Percentiles rank a stretch among this genome's conserved stretches.
Evolutionary conservation across 1,140 invertebrate genomes (phyloP).

Genomic region (Drosophila micromelanica): DNA sequence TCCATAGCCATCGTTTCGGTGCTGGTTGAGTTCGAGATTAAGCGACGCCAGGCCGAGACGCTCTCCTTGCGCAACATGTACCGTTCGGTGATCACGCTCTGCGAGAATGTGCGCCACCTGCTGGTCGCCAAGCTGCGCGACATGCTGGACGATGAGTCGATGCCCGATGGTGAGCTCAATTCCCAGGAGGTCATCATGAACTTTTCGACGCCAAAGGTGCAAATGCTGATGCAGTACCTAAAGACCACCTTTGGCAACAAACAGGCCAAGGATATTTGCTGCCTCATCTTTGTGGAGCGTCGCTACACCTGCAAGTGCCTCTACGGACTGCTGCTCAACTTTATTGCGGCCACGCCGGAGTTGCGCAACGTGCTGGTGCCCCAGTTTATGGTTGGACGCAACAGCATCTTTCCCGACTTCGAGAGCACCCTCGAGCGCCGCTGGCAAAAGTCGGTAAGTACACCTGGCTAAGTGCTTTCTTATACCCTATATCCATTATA

Average conservation of each 20-base stretch:
- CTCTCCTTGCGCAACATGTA: constrained; percentile 84
- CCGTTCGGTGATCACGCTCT: constrained; percentile 82
- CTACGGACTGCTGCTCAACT: constrained; percentile 89
- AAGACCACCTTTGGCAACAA: constrained; percentile 84
- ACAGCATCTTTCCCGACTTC: constrained; percentile 47
- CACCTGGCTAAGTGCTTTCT: too few species aligned
- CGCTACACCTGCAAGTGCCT: constrained; percentile 91
- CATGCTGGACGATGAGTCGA: constrained; percentile 52
- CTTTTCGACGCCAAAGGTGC: constrained; percentile 87
- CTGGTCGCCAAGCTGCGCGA: constrained; percentile 56
- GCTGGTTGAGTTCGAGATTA: constrained; percentile 87
- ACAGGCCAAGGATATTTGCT: constrained; percentile 86
- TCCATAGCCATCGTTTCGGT: constrained; percentile 86
- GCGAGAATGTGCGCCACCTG: constrained; percentile 66
- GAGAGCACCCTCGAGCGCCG: constrained; percentile 54
- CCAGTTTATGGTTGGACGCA: constrained; percentile 90
- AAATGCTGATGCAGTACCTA: constrained; percentile 86
- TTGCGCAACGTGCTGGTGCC: constrained; percentile 87
- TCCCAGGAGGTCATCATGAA: constrained; percentile 84
- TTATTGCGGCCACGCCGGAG: constrained; percentile 82
- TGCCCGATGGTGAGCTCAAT: constrained; percentile 38
- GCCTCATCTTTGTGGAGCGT: constrained; percentile 92
- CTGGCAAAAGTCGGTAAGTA: constrained; percentile 85
- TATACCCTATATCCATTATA: neutral
- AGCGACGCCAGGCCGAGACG: constrained; percentile 85